Percentiles rank a stretch among this genome's conserved stretches.
Conservation (phyloP, 2,113 vertebrate species). For the Dromaius novaehollandiae region DNA sequence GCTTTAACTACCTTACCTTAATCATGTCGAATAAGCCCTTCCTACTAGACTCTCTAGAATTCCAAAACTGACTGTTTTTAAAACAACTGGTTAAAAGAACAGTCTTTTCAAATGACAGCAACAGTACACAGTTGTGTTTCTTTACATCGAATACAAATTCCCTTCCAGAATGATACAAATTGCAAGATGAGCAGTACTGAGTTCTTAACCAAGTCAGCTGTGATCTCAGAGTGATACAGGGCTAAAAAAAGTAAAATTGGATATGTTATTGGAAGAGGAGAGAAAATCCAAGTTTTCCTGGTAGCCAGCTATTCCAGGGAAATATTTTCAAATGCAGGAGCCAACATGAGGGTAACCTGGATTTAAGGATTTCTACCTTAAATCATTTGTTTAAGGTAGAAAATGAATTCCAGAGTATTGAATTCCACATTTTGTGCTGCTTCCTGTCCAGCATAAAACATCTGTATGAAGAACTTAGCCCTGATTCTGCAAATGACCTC, state of each 20-base stretch:
- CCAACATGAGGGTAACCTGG: background rate
- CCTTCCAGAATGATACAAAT: background rate
- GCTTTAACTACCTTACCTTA: background rate
- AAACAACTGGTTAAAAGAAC: background rate
- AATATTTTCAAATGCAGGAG: background rate
- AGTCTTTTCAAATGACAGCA: background rate
- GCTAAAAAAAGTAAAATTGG: background rate
- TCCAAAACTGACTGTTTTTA: background rate
- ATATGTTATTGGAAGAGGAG: background rate
- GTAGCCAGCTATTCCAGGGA: background rate
- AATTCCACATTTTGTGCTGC: background rate
- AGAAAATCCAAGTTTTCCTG: background rate
- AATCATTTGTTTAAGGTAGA: background rate
- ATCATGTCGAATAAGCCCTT: background rate
- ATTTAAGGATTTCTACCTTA: no score
- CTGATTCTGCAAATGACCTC: background rate
- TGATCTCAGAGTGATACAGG: background rate
- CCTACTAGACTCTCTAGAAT: background rate
- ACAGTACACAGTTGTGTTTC: background rate
- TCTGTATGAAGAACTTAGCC: accelerated
- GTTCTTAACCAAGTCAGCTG: background rate
- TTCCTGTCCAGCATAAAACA: background rate
- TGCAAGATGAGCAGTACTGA: background rate
- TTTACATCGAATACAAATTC: background rate
- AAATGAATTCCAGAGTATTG: background rate